phyloP scores from a whole-genome alignment of 2,113 vertebrate genomes.

The Sceloporus tristichus region DNA sequence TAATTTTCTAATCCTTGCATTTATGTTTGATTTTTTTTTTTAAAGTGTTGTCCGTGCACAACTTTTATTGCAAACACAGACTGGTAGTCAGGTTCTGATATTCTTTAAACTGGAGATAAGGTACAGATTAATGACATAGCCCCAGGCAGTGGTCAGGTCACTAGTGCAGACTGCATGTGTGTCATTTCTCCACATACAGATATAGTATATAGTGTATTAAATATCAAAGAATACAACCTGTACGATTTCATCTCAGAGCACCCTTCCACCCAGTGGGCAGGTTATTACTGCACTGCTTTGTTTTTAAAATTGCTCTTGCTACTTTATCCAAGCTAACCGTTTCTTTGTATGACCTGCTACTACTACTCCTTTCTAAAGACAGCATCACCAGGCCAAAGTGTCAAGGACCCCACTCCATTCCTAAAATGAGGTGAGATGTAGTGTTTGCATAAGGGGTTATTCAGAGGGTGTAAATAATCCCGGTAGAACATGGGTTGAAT shows the following conservation, averaged over 20 bases:
- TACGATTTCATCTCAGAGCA: not conserved
- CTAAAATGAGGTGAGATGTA: too few relatives aligned
- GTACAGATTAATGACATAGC: slow-evolving; percentile 40
- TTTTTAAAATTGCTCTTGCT: slow-evolving; percentile 4
- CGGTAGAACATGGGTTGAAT: too few relatives aligned
- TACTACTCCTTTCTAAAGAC: too few relatives aligned
- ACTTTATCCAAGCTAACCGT: not conserved
- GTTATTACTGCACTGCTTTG: slow-evolving; percentile 26
- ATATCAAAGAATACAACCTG: slow-evolving; percentile 20
- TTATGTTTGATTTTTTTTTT: not conserved
- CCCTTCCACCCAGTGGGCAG: not conserved
- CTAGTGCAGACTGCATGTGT: slow-evolving; percentile 19
- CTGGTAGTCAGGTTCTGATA: not conserved
- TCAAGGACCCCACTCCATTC: not conserved
- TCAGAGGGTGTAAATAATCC: too few relatives aligned
- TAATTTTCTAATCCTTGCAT: not conserved
- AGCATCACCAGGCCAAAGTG: not conserved
- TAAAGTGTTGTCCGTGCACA: slow-evolving; percentile 14
- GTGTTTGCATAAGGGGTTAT: too few relatives aligned
- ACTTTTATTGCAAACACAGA: not conserved
- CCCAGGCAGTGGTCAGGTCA: not conserved
- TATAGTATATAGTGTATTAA: slow-evolving; percentile 2
- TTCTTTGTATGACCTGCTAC: not conserved
- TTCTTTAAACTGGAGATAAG: slow-evolving; percentile 17
- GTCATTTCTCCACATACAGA: not conserved